Evolutionary conservation across 2,113 vertebrate species (phyloP), one percentile per base, ranked within the genome.

Genomic region (Rhinolophus ferrumequinum): DNA sequence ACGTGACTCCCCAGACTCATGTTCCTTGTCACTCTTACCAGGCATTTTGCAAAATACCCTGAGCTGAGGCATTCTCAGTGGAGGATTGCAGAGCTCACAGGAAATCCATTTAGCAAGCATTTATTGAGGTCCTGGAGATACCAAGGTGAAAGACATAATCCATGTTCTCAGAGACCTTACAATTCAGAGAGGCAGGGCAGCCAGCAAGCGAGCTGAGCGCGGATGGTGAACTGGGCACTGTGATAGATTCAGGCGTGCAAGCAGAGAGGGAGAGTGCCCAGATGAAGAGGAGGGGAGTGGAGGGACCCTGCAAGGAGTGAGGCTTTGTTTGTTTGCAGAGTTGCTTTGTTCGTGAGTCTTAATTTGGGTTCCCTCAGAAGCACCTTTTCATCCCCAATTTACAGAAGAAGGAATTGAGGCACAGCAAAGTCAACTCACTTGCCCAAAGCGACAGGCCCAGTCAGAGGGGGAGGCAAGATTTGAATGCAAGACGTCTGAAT

Each of bases 11-110:
- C 56, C 1, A 24, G 60, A 24, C 30, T 93, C 69, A 33, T 64
- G 44, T 52, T 7, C 33, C n/a, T 62, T 26, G 41, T 69, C 60
- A 66, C 35, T 88, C 52, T 58, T 15, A 30, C 41, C 3, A 38
- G 93, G 58, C 11, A 44, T 89, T 80, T 88, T 54, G 22, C 90
- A 54, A 88, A 70, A 52, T 64, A 82, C 38, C 50, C 19, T 84
- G 41, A 44, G 8, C 7, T 5, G 21, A 58, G 44, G 28, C 54
- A 72, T 73, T 50, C 58, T 92, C 62, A 54, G 35, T 58, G 13
- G n/a, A 79, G 1, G 18, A 67, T 26, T 24, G 19, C 73, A 83
- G 52, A 72, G 24, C 24, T 64, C 47, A 47, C 79, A 66, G 79
- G 56, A 89, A 83, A 75, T 67, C 33, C 81, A 80, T 0, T 77